phyloP scores from a whole-genome alignment of 2,888 invertebrate genomes.

The Polietes domitor region DNA sequence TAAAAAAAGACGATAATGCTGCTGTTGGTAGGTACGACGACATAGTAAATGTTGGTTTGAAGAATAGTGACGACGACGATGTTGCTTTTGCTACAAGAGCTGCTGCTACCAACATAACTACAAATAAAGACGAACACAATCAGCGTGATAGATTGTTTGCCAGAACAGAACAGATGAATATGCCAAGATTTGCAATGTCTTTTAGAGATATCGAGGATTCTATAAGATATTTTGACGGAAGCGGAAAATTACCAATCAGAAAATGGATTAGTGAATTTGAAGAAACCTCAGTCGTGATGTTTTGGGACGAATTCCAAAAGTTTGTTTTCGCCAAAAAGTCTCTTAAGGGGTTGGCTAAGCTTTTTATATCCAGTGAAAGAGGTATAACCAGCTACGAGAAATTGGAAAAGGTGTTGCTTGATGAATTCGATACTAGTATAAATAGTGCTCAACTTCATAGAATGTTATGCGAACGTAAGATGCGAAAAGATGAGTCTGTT shows the following conservation, averaged over 20 bases:
- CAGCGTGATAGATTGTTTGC: not conserved
- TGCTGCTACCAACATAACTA: too few relatives aligned
- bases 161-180: not conserved
- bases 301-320: constrained; percentile 28
- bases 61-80: too few relatives aligned
- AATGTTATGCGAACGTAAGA: constrained; percentile 69
- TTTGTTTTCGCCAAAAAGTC: constrained; percentile 56
- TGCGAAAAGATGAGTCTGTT: constrained; percentile 72
- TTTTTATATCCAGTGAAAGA: constrained; percentile 57
- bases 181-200: constrained; percentile 14
- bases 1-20: too few relatives aligned
- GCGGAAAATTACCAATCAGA: not conserved
- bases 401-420: constrained; percentile 11
- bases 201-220: constrained; percentile 31
- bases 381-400: not conserved
- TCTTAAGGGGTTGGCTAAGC: constrained; percentile 55
- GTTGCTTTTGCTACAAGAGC: too few relatives aligned
- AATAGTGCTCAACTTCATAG: constrained; percentile 60
- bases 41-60: too few relatives aligned
- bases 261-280: constrained; percentile 30
- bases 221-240: constrained; percentile 23
- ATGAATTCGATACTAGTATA: constrained; percentile 18
- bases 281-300: constrained; percentile 15
- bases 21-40: too few relatives aligned
- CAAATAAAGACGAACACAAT: too few relatives aligned